Evolutionary conservation across 2,797 vertebrate genomes (phyloP), one percentile per base, ranked within the genome.

Genomic region (Eupleurogrammus muticus): DNA sequence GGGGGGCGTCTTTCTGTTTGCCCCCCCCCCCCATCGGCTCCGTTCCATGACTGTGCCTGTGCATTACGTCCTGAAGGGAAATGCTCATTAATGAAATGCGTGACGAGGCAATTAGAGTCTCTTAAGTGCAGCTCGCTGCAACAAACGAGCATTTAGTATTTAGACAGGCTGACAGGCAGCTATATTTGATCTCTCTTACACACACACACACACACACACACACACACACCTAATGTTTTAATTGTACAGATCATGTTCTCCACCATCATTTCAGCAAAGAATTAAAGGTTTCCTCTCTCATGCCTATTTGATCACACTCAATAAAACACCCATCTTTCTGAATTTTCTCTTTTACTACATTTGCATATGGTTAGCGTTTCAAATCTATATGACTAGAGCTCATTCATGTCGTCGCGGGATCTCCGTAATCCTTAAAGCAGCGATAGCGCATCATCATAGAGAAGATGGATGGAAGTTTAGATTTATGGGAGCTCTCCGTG

Each of bases 21-120:
- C 66, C 72, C 70, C 48, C 58, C 55, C 48, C 51, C 50, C 36
- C 13, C 10, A 17, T 52, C 63, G 6, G 35, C 55, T 56, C n/a
- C 6, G 19, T 11, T 66, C 32, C 42, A 70, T 75, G 70, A 62
- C 32, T 77, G 82, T 21, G 12, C 46, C 5, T 44, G 7, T 20
- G 32, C 28, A 2, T 51, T 34, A 54, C 32, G 44, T 52, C 56
- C 54, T 62, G 24, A 66, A 77, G 40, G 36, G 40, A 64, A 60
- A 66, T 38, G 48, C 55, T 55, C 51, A 55, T 77, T 70, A 73
- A 65, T 57, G 49, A 65, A 70, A 54, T 50, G 44, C 32, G 14
- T 66, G 53, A 65, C 24, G 13, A 68, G 56, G 44, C 67, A 77
- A 75, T 78, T 79, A 68, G 48, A 73, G 63, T 66, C 55, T 66